phyloP scores from a whole-genome alignment of 1,140 invertebrate species.

The Drosophila guanche region DNA sequence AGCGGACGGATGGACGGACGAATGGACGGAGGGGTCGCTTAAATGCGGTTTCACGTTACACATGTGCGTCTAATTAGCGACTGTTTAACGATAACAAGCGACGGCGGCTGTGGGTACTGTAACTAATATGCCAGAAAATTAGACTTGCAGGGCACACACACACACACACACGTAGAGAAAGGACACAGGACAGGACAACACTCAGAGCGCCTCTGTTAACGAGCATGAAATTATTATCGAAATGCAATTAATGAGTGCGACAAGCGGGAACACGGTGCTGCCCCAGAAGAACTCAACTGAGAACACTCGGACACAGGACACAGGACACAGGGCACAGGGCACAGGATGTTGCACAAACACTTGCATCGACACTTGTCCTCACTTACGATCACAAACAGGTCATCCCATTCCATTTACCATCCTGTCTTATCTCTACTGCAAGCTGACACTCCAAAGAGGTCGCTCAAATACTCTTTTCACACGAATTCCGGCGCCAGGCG shows the following conservation, averaged over 20 bases:
- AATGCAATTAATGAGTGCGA: slow-evolving; percentile 73
- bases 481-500: slow-evolving; percentile 68
- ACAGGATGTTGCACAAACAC: slow-evolving; percentile 57
- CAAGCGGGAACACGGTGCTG: not conserved
- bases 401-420: not conserved
- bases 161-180: not conserved
- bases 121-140: slow-evolving; percentile 69
- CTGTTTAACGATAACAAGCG: slow-evolving; percentile 73
- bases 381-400: slow-evolving; percentile 24
- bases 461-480: slow-evolving; percentile 50
- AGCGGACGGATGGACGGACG: not conserved
- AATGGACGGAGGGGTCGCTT: slow-evolving; percentile 37
- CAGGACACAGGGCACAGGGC: slow-evolving; percentile 40
- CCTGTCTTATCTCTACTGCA: slow-evolving; percentile 16
- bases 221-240: slow-evolving; percentile 82
- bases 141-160: slow-evolving; percentile 14
- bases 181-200: slow-evolving; percentile 14
- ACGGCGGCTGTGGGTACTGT: slow-evolving; percentile 41
- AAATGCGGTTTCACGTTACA: slow-evolving; percentile 80
- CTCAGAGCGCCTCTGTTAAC: slow-evolving; percentile 41
- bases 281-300: too few species aligned
- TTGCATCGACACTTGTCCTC: slow-evolving; percentile 63
- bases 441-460: slow-evolving; percentile 26
- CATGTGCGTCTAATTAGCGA: slow-evolving; percentile 81
- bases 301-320: slow-evolving; percentile 18